Conservation (phyloP, 2,113 vertebrate species). For the Sapayoa aenigma region DNA sequence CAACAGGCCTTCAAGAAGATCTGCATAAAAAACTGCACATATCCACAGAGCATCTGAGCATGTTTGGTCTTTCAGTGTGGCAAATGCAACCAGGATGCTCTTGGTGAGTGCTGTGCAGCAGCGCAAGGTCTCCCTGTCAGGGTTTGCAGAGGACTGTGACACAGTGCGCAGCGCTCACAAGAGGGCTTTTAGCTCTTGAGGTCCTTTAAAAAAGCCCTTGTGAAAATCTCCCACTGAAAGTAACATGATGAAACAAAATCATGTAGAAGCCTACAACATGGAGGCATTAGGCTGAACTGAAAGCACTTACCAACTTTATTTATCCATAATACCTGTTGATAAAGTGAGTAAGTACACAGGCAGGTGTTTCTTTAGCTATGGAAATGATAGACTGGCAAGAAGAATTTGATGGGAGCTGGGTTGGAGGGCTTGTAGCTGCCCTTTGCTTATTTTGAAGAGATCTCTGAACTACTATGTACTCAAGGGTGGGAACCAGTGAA, state of each 20-base stretch:
- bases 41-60: neutral
- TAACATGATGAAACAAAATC: neutral
- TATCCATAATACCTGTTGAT: neutral
- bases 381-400: neutral
- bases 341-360: neutral
- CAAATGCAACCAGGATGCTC: neutral
- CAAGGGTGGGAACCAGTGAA: neutral
- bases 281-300: neutral
- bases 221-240: neutral
- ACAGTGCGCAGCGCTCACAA: neutral
- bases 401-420: neutral
- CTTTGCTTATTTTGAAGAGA: neutral
- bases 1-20: neutral
- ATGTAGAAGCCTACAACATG: neutral
- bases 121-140: neutral
- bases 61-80: neutral
- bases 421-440: neutral
- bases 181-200: neutral
- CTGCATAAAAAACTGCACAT: neutral
- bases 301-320: neutral
- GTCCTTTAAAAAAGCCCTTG: neutral
- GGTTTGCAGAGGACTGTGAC: neutral
- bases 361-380: neutral
- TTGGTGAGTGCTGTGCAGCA: neutral
- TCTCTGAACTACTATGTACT: neutral